Percentiles rank a stretch among this genome's conserved stretches.
phyloP scores from a whole-genome alignment of 2,797 vertebrate species.

The Melanotaenia trifasciata region DNA sequence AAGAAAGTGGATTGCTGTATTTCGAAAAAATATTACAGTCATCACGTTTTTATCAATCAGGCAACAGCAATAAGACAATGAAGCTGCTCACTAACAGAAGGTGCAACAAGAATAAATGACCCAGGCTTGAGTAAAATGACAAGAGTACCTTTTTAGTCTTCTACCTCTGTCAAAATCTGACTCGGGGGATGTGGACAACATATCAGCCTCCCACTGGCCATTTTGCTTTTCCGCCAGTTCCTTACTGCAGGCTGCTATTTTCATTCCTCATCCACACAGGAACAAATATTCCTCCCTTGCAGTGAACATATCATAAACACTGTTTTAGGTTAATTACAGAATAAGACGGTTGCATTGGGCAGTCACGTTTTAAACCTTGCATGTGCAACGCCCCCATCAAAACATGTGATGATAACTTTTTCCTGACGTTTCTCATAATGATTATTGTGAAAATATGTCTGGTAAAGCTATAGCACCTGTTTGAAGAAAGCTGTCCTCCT shows the following conservation, averaged over 20 bases:
- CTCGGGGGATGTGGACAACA: conserved; percentile 10
- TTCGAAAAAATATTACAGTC: neutral
- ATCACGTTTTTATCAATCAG: neutral
- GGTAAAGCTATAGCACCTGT: conserved; percentile 32
- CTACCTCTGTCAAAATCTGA: conserved; percentile 1
- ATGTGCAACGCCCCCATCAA: conserved; percentile 9
- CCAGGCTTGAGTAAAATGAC: neutral
- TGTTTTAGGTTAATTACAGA: neutral
- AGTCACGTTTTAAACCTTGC: neutral
- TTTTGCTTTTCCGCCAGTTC: conserved; percentile 12
- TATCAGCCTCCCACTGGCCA: neutral
- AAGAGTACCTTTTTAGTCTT: conserved; percentile 5
- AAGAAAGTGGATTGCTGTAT: no score
- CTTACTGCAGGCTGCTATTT: conserved; percentile 30
- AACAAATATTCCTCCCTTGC: neutral
- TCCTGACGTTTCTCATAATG: conserved; percentile 46
- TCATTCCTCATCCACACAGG: conserved; percentile 5
- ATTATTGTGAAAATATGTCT: conserved; percentile 35
- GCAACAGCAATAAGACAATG: neutral
- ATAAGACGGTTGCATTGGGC: neutral
- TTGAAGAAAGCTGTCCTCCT: conserved; percentile 68
- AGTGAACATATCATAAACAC: neutral
- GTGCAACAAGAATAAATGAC: conserved; percentile 5
- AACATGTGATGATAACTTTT: conserved; percentile 20
- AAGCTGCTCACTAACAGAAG: conserved; percentile 1